Evolutionary conservation across 2,113 vertebrate species (phyloP).

Genomic region (Amphilophus citrinellus): DNA sequence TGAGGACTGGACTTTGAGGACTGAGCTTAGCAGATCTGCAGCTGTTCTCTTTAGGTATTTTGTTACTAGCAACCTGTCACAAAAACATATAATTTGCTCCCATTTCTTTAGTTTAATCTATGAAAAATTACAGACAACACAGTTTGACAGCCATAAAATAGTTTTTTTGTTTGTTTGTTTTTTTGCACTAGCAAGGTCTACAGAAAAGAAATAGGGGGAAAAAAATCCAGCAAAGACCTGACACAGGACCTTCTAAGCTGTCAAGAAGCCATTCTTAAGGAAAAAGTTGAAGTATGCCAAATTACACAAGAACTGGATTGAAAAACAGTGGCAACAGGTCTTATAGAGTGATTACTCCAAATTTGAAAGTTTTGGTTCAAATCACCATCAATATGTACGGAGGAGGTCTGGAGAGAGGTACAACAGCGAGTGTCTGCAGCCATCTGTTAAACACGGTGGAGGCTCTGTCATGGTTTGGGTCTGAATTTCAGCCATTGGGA

Average conservation of each 20-base stretch:
- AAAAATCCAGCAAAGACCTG: background rate
- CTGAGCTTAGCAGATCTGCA: background rate
- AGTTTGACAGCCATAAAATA: background rate
- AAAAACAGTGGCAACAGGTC: background rate
- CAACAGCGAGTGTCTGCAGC: background rate
- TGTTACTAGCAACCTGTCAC: background rate
- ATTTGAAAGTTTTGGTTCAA: background rate
- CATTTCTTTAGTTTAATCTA: background rate
- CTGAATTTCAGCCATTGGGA: background rate
- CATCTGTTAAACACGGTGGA: background rate
- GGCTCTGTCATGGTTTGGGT: background rate
- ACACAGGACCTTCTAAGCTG: background rate
- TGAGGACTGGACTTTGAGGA: background rate
- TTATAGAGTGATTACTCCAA: background rate
- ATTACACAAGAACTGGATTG: no score
- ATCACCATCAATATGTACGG: background rate
- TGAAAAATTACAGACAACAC: background rate
- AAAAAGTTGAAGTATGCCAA: no score
- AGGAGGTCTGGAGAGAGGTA: background rate
- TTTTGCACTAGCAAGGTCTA: background rate
- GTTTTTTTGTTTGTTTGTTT: background rate
- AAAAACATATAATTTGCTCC: background rate
- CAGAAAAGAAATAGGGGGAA: background rate
- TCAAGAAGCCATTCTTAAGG: background rate
- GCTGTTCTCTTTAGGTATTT: background rate